Percentiles rank a stretch among this genome's conserved stretches.
Conservation (phyloP, 2,888 invertebrate genomes). For the Nemotelus pantherinus region DNA sequence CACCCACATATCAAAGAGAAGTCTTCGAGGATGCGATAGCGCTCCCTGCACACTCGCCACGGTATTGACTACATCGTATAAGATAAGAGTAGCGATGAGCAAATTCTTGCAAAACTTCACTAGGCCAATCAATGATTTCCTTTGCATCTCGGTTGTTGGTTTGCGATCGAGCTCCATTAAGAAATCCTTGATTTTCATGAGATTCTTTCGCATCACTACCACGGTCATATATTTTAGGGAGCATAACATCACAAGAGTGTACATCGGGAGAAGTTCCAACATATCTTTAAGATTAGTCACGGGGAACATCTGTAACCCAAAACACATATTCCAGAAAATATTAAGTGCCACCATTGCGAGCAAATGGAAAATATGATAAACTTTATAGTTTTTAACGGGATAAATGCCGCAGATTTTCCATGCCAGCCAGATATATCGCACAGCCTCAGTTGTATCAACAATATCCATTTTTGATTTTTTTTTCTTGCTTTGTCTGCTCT, state of each 20-base stretch:
- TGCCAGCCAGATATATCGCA: not conserved
- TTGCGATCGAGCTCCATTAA: not conserved
- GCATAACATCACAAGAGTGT: not conserved
- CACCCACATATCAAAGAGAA: constrained; percentile 13
- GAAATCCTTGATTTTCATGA: not conserved
- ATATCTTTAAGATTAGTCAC: not conserved
- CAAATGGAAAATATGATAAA: not conserved
- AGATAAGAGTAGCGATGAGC: not conserved
- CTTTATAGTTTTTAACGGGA: not conserved
- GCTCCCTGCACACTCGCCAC: not conserved
- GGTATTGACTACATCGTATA: not conserved
- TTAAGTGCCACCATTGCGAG: not conserved
- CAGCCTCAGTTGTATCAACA: not conserved
- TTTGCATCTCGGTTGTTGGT: not conserved
- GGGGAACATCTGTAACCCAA: not conserved
- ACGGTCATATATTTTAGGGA: not conserved
- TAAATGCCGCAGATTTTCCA: not conserved
- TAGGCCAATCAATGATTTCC: too few relatives aligned
- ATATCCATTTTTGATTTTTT: not conserved
- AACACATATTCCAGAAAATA: not conserved
- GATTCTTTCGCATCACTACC: not conserved
- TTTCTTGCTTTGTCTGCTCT: too few relatives aligned
- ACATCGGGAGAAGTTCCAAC: constrained; percentile 3
- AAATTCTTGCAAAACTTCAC: not conserved
- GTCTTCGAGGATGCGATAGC: not conserved